Conservation (phyloP, 1,140 invertebrate genomes). For the Euwallacea similis region DNA sequence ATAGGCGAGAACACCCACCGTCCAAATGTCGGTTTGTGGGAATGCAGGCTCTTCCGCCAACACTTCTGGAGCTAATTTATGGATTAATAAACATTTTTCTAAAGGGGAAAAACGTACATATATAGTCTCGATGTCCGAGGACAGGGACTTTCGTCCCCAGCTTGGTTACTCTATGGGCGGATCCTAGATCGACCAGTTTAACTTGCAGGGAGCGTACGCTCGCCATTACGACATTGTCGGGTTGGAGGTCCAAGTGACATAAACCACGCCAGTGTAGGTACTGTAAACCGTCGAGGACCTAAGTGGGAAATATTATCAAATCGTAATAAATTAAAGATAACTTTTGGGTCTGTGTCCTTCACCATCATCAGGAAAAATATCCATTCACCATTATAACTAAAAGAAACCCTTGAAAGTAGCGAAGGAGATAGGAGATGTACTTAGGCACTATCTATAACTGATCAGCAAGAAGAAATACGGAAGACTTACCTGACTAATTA, state of each 20-base stretch:
- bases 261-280: conserved; percentile 92
- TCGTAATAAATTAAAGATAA: no score
- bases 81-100: background rate
- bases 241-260: conserved; percentile 91
- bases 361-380: background rate
- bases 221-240: conserved; percentile 95
- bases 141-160: conserved; percentile 71
- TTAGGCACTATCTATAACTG: no score
- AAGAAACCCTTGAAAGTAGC: background rate
- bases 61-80: conserved; percentile 83
- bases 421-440: no score
- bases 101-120: conserved; percentile 57
- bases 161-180: conserved; percentile 78
- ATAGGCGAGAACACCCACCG: conserved; percentile 89
- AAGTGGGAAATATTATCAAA: background rate
- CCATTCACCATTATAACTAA: background rate
- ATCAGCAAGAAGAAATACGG: background rate
- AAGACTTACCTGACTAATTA: conserved; percentile 70
- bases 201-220: conserved; percentile 82
- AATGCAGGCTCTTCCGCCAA: conserved; percentile 82
- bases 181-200: conserved; percentile 91
- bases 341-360: no score
- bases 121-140: conserved; percentile 71
- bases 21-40: conserved; percentile 95
- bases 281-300: conserved; percentile 83